These are phyloP conservation scores for Lordiphosa mommai DNA, from an alignment of 1,140 invertebrate genomes.

Conservation along the genomic window DNA sequence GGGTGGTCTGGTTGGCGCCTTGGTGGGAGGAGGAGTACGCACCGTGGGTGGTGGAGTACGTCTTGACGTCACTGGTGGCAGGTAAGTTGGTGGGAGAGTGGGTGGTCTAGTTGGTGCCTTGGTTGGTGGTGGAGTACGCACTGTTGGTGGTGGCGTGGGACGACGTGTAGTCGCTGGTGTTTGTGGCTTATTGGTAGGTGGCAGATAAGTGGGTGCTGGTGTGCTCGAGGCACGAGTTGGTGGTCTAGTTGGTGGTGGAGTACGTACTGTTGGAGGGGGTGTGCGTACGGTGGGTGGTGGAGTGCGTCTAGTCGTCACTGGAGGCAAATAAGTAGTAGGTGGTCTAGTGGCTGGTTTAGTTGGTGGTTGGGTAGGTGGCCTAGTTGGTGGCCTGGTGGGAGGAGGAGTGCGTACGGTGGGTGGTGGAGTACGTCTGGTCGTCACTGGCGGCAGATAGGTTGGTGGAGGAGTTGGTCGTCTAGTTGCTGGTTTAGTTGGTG, in stretches of 20 bases:
- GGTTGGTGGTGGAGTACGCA: constrained; percentile 12
- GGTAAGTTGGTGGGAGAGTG: constrained; percentile 31
- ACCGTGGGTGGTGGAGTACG: constrained; percentile 15
- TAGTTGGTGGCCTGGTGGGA: constrained; percentile 25
- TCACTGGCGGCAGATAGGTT: constrained; percentile 30
- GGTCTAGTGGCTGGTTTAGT: constrained; percentile 32
- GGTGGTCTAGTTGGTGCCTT: constrained; percentile 17
- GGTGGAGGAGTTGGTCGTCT: constrained; percentile 34
- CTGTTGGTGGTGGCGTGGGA: constrained; percentile 33
- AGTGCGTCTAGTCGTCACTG: too few species aligned
- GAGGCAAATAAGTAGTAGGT: constrained; percentile 16
- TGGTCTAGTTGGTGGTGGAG: constrained; percentile 7
- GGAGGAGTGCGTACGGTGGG: constrained; percentile 20
- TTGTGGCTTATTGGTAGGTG: too few species aligned
- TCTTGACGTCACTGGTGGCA: constrained; percentile 29
- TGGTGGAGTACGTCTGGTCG: constrained; percentile 21
- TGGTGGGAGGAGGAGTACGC: constrained; percentile 31
- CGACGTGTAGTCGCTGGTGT: constrained; percentile 15
- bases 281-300: constrained; percentile 22
- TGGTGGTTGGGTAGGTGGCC: constrained; percentile 19
- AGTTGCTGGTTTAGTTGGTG: constrained; percentile 30
- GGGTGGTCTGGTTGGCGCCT: constrained; percentile 11
- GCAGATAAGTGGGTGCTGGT: too few species aligned
- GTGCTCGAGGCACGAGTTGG: constrained; percentile 2
- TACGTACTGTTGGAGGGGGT: neutral